Conservation (phyloP, 2,113 vertebrate species). For the Pterocles gutturalis region DNA sequence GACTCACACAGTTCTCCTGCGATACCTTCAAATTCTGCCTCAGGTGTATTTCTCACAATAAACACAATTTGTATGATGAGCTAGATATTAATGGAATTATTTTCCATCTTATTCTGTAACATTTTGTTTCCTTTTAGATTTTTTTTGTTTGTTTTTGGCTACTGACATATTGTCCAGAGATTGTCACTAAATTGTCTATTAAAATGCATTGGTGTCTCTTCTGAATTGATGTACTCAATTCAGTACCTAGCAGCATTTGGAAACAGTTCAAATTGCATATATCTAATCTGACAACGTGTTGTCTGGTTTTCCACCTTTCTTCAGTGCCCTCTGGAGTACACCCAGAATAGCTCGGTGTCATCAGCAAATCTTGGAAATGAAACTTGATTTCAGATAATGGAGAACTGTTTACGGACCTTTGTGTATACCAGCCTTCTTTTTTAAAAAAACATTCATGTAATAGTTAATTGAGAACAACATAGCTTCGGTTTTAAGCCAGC, state of each 20-base stretch:
- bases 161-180: neutral
- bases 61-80: neutral
- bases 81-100: neutral
- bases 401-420: neutral
- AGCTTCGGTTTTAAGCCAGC: neutral
- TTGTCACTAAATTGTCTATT: neutral
- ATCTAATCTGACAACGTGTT: neutral
- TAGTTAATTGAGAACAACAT: neutral
- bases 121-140: neutral
- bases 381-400: neutral
- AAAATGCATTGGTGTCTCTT: neutral
- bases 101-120: neutral
- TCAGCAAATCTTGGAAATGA: neutral
- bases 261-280: neutral
- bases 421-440: neutral
- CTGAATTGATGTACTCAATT: neutral
- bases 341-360: neutral
- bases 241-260: neutral
- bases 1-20: neutral
- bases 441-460: neutral
- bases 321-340: neutral
- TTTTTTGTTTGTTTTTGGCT: neutral
- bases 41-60: neutral
- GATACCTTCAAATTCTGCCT: neutral
- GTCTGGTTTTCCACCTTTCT: slow-evolving; percentile 9